Percentiles rank a stretch among this genome's conserved stretches.
Conservation (phyloP, 2,888 invertebrate species). For the Cosmia trapezina region DNA sequence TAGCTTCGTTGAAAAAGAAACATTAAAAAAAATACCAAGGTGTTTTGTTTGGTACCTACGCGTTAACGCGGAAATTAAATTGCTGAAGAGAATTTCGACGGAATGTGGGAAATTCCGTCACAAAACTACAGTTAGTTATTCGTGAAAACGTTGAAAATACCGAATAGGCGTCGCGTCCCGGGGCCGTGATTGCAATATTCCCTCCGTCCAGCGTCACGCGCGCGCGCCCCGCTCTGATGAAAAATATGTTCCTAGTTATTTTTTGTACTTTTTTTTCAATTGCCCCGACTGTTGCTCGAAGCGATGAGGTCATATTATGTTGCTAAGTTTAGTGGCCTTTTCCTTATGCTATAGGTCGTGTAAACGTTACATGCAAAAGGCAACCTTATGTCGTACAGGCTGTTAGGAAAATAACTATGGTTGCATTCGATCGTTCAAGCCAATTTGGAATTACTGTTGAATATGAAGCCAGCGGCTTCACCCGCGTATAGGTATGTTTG, state of each 20-base stretch:
- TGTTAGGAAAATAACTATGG: no score
- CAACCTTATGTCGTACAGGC: no score
- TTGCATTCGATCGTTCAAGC: no score
- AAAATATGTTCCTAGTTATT: constrained; percentile 74
- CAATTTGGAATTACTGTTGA: no score
- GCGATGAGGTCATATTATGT: constrained; percentile 68
- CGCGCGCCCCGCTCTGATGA: constrained; percentile 74
- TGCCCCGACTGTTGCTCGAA: constrained; percentile 60
- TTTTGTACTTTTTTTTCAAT: constrained; percentile 66
- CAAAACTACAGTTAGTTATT: constrained; percentile 64
- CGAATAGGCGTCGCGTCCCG: constrained; percentile 54
- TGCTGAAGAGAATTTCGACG: constrained; percentile 36
- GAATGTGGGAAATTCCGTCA: constrained; percentile 37
- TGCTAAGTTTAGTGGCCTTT: constrained; percentile 47
- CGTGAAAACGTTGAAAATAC: constrained; percentile 69
- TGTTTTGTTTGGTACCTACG: constrained; percentile 6
- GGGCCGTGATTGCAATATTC: constrained; percentile 78
- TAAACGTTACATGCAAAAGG: no score
- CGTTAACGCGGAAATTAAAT: constrained; percentile 41
- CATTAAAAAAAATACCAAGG: constrained; percentile 25
- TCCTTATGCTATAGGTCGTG: constrained; percentile 4
- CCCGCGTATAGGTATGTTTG: no score
- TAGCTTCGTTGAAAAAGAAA: constrained; percentile 14
- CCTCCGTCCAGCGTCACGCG: constrained; percentile 69
- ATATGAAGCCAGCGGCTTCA: no score